Percentiles rank a stretch among this genome's conserved stretches.
Conservation (phyloP, 1,140 invertebrate genomes). For the Venturia canescens region DNA sequence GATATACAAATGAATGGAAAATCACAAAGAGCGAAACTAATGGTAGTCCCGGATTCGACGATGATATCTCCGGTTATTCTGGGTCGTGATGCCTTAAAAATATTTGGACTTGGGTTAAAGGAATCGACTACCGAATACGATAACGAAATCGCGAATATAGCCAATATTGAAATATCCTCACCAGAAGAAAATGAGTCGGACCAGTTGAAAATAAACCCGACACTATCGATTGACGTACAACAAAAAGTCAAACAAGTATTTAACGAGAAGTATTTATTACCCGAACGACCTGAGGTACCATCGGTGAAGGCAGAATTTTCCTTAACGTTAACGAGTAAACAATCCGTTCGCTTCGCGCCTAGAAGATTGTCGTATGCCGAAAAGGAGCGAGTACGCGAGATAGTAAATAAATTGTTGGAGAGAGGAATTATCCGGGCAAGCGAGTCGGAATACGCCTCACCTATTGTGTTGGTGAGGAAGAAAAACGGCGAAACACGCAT, state of each 20-base stretch:
- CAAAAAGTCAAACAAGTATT: slow-evolving; percentile 18
- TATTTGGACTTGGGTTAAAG: not conserved
- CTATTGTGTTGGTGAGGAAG: too few relatives aligned
- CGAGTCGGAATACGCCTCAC: not conserved
- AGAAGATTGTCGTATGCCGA: slow-evolving; percentile 31
- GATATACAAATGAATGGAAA: slow-evolving; percentile 6
- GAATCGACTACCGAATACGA: not conserved
- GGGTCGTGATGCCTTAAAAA: slow-evolving; percentile 22
- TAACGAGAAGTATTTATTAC: not conserved
- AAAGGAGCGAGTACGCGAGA: slow-evolving; percentile 28
- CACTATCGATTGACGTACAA: not conserved
- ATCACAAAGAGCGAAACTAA: not conserved
- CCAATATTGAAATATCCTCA: slow-evolving; percentile 5
- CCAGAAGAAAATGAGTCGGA: not conserved
- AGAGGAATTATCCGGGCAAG: too few relatives aligned
- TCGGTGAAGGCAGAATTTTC: too few relatives aligned
- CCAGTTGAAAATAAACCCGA: slow-evolving; percentile 3
- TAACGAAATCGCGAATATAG: not conserved
- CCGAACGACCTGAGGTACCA: slow-evolving; percentile 8
- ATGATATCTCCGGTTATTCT: slow-evolving; percentile 21
- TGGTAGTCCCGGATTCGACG: slow-evolving; percentile 36
- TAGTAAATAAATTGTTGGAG: not conserved
- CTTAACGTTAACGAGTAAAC: not conserved
- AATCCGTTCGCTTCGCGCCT: slow-evolving; percentile 16
- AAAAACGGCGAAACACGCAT: too few relatives aligned